These are phyloP conservation scores for Watsonalla cultraria DNA, from an alignment of 2,888 invertebrate genomes.

Conservation along the genomic window DNA sequence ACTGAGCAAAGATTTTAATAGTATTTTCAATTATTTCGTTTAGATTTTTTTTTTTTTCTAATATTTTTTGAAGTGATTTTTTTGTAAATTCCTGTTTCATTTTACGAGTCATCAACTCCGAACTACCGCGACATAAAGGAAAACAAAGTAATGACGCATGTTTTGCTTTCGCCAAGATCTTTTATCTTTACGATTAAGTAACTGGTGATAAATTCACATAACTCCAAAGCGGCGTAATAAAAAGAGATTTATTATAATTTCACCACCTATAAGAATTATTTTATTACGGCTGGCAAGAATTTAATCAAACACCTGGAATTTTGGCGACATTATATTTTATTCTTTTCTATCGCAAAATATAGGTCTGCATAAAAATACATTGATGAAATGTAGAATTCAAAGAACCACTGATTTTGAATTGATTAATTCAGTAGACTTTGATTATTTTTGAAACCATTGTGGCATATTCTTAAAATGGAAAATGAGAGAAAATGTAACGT, in stretches of 20 bases:
- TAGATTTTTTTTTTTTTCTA: too few species aligned
- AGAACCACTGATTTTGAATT: too few species aligned
- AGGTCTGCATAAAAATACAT: too few species aligned
- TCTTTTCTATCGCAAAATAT: not conserved
- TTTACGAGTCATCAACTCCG: not conserved
- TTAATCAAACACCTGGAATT: conserved; percentile 4
- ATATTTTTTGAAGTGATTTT: not conserved
- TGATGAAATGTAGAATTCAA: too few species aligned
- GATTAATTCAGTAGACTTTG: too few species aligned
- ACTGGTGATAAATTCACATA: conserved; percentile 11
- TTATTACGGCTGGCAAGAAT: not conserved
- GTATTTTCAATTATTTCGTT: too few species aligned
- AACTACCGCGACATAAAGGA: conserved; percentile 9
- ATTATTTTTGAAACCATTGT: too few species aligned
- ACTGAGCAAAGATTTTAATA: too few species aligned
- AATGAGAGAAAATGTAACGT: too few species aligned
- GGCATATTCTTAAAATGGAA: too few species aligned
- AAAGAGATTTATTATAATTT: conserved; percentile 1
- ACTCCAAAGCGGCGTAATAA: not conserved
- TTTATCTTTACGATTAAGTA: conserved; percentile 33
- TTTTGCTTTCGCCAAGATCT: conserved; percentile 18
- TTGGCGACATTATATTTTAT: conserved; percentile 15
- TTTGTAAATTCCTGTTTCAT: not conserved
- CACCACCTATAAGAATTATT: not conserved
- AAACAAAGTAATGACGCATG: conserved; percentile 14